These are phyloP conservation scores for Atta cephalotes DNA, from an alignment of 1,140 invertebrate species.

Conservation along the genomic window DNA sequence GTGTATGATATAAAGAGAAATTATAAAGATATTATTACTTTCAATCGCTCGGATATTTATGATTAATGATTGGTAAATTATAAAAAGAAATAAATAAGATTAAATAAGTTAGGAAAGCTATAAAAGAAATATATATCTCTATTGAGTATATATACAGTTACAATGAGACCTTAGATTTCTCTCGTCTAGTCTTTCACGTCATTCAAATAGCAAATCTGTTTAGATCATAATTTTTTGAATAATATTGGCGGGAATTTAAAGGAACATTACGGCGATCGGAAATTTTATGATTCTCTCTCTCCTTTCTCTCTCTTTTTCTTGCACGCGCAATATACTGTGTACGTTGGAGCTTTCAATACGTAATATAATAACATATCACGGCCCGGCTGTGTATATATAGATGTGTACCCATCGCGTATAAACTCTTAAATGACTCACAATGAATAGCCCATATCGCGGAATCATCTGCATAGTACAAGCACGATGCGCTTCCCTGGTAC, in stretches of 20 bases:
- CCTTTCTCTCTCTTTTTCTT: not conserved
- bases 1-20: not conserved
- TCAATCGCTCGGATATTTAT: too few species aligned
- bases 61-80: not conserved
- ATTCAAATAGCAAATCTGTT: conserved; percentile 4
- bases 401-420: conserved; percentile 71
- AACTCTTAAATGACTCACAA: conserved; percentile 82
- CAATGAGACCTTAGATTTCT: not conserved
- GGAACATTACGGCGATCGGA: not conserved
- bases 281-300: not conserved
- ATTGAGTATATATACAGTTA: not conserved
- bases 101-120: not conserved
- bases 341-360: conserved; percentile 77
- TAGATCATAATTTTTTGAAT: conserved; percentile 16
- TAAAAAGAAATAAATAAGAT: not conserved
- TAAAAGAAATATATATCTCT: not conserved
- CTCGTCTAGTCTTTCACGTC: not conserved
- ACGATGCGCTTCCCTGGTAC: conserved; percentile 74
- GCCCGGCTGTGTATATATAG: conserved; percentile 45
- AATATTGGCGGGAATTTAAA: not conserved
- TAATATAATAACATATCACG: conserved; percentile 80
- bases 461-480: conserved; percentile 84
- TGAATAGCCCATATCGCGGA: conserved; percentile 83
- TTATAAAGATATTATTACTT: not conserved
- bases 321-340: not conserved